Evolutionary conservation across 2,888 invertebrate species (phyloP).

Genomic region (Chouioia cunea): DNA sequence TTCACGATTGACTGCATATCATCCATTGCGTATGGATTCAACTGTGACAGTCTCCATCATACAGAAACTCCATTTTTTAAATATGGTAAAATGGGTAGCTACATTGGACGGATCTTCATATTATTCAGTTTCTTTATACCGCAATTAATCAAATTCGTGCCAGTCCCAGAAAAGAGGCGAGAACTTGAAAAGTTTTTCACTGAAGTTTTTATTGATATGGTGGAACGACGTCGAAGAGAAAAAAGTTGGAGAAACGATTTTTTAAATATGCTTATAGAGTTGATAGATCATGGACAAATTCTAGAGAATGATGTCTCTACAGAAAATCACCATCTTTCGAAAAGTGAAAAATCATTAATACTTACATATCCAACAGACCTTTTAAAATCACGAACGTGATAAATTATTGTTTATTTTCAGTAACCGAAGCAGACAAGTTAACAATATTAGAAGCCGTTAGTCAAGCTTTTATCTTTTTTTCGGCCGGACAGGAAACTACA

Average conservation of each 20-base stretch:
- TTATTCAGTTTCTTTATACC: constrained; percentile 50
- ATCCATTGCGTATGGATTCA: constrained; percentile 33
- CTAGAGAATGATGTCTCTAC: constrained; percentile 7
- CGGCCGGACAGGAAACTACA: constrained; percentile 70
- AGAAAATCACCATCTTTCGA: neutral
- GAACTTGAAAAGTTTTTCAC: constrained; percentile 57
- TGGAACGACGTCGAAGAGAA: constrained; percentile 54
- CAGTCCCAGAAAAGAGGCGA: constrained; percentile 43
- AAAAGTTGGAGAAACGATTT: constrained; percentile 59
- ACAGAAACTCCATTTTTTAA: constrained; percentile 18
- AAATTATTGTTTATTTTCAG: constrained; percentile 17
- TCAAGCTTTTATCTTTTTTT: constrained; percentile 67
- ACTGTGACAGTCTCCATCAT: constrained; percentile 25
- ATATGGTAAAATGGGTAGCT: constrained; percentile 41
- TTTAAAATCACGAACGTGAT: neutral
- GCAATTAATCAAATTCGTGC: constrained; percentile 44
- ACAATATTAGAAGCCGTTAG: constrained; percentile 66
- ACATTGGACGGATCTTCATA: constrained; percentile 47
- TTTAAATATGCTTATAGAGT: constrained; percentile 57
- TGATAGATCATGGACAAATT: constrained; percentile 51
- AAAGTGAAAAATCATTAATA: neutral
- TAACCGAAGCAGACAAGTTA: constrained; percentile 50
- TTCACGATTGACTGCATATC: constrained; percentile 35
- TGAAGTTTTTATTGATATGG: constrained; percentile 55
- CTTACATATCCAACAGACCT: neutral